Evolutionary conservation across 1,140 invertebrate species (phyloP).

Genomic region (Rhagoletis pomonella): DNA sequence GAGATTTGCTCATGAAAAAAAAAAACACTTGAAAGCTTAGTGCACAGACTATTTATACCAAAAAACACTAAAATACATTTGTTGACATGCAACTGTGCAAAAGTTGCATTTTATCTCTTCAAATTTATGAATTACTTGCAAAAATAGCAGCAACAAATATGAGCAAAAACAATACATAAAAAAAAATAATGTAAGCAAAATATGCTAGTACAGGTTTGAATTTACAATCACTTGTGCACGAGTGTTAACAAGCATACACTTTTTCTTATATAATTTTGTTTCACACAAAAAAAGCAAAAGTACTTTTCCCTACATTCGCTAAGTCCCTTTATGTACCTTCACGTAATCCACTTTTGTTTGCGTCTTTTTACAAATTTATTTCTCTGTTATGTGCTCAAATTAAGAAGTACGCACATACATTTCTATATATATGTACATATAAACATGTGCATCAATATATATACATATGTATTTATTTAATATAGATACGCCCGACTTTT

Average conservation of each 20-base stretch:
- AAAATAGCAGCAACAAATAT: too few species aligned
- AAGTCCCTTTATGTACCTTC: background rate
- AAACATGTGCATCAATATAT: background rate
- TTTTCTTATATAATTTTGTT: background rate
- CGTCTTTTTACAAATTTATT: background rate
- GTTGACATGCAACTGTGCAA: too few species aligned
- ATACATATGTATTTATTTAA: background rate
- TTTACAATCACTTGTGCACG: background rate
- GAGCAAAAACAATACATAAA: too few species aligned
- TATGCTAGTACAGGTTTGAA: too few species aligned
- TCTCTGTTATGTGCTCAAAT: slow-evolving; percentile 5
- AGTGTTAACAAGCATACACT: background rate
- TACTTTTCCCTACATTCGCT: background rate
- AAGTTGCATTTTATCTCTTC: too few species aligned
- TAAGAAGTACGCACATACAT: background rate
- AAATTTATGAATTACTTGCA: too few species aligned
- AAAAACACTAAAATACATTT: too few species aligned
- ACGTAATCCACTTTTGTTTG: slow-evolving; percentile 29
- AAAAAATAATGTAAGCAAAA: too few species aligned
- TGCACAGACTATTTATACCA: too few species aligned
- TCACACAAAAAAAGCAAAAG: background rate
- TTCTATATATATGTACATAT: background rate
- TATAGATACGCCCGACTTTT: background rate
- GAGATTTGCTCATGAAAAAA: too few species aligned
- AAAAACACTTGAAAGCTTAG: background rate